Base-by-base conservation (phyloP, 2,797 vertebrate genomes). In the Sparus aurata region DNA sequence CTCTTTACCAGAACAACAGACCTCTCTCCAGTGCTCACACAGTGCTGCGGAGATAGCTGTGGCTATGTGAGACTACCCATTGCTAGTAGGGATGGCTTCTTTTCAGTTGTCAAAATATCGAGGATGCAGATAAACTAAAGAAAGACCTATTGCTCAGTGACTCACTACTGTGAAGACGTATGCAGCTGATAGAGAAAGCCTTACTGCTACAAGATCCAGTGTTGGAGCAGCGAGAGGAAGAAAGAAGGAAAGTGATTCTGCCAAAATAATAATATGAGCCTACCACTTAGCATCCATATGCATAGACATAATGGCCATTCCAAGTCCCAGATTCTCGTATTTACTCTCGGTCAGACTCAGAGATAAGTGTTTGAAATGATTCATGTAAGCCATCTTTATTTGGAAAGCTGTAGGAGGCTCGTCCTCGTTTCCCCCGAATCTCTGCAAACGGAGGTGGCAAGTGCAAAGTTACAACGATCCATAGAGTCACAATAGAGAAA, bases 391-490 rank as follows among this genome's bases (percentile, higher is more conserved):
- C 64, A 4, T 53, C 23, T 54, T 53, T 41, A 41, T 54, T 53
- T 54, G 65, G 50, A 55, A 52, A 68, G 34, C 34, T 25, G 25
- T 46, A 23, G 59, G 59, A 45, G 60, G 60, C n/a, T 41, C 16
- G 22, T 62, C 49, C 59, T 45, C 23, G 34, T 43, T 65, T 50
- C n/a, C 41, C 58, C 58, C 0, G 4, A 47, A 64, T 64, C 18
- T 41, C n/a, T 5, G 57, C 30, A 57, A 41, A 41, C 0, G 3
- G 49, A 30, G 12, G 11, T 57, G 34, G n/a, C 20, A 2, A 60
- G 58, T 41, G 25, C 50, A 22, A 60, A 66, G 41, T 47, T 27
- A 65, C 6, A 53, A 16, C 23, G 7, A 69, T n/a, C 27, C 55
- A 20, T 3, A 12, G 15, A 54, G 45, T 25, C 34, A 43, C 47